A percentile compares a stretch with the other conserved stretches of the same genome.
These are phyloP conservation scores for Rana temporaria DNA, from an alignment of 2,113 vertebrate species.

Conservation along the genomic window DNA sequence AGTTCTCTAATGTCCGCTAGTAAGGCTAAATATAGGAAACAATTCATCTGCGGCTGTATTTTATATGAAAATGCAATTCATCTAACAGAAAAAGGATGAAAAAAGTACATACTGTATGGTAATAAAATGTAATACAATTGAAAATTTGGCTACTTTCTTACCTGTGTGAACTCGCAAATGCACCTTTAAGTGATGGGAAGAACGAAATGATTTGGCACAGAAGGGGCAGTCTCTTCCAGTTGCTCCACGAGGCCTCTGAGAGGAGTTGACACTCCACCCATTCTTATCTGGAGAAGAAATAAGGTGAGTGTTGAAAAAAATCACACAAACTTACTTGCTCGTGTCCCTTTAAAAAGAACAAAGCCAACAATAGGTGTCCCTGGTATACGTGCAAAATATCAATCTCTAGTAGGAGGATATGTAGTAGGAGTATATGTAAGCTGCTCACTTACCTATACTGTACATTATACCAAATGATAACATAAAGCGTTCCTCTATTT, in stretches of 20 bases:
- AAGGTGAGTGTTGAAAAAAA: background rate
- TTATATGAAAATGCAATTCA: too few relatives aligned
- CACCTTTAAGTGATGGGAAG: constrained; percentile 93
- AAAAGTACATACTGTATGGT: too few relatives aligned
- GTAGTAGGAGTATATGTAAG: too few relatives aligned
- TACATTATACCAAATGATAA: too few relatives aligned
- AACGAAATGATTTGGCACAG: constrained; percentile 92
- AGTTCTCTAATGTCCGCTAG: too few relatives aligned
- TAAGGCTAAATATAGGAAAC: too few relatives aligned
- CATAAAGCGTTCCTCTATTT: too few relatives aligned
- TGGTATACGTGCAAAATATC: background rate
- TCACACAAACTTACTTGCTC: background rate
- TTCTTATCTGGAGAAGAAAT: constrained; percentile 76
- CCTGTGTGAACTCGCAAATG: constrained; percentile 93
- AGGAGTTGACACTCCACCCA: constrained; percentile 71
- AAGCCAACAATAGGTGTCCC: background rate
- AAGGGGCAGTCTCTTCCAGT: constrained; percentile 91
- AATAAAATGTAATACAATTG: too few relatives aligned
- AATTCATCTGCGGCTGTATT: too few relatives aligned
- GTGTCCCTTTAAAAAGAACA: background rate
- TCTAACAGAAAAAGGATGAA: too few relatives aligned
- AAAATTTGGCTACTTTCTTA: constrained; percentile 63
- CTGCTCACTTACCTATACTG: too few relatives aligned
- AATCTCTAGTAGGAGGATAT: too few relatives aligned
- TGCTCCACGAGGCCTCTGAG: constrained; percentile 78